Conservation (phyloP, 2,113 vertebrate species). For the Penelope pileata region DNA sequence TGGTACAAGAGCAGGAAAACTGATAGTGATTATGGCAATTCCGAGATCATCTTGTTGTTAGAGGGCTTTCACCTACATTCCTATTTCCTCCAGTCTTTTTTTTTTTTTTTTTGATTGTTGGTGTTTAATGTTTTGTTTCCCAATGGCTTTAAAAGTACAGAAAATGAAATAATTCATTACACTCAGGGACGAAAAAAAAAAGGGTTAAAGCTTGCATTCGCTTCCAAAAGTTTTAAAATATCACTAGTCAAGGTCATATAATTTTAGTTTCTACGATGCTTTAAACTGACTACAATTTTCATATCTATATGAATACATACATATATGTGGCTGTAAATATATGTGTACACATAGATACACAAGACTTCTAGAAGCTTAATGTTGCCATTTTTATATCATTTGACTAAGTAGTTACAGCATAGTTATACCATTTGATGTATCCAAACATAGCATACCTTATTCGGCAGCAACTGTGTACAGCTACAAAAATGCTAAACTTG, state of each 20-base stretch:
- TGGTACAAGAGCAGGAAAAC: not conserved
- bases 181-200: not conserved
- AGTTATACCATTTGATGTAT: not conserved
- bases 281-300: not conserved
- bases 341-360: fast-evolving
- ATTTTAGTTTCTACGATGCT: not conserved
- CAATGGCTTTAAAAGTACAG: not conserved
- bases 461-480: not conserved
- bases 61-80: not conserved
- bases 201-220: not conserved
- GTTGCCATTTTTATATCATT: not conserved
- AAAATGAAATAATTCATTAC: not conserved
- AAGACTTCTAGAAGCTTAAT: not conserved
- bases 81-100: not conserved
- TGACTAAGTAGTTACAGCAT: not conserved
- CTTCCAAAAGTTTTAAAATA: not conserved
- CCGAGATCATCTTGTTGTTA: not conserved
- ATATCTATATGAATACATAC: not conserved
- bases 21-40: not conserved
- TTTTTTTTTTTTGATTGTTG: not conserved
- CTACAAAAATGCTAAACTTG: not conserved
- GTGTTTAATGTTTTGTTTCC: not conserved
- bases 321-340: not conserved
- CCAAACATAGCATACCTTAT: not conserved
- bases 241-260: not conserved